Base-by-base conservation (phyloP, 2,888 invertebrate species). In the Coronaproctus castanopsis region DNA sequence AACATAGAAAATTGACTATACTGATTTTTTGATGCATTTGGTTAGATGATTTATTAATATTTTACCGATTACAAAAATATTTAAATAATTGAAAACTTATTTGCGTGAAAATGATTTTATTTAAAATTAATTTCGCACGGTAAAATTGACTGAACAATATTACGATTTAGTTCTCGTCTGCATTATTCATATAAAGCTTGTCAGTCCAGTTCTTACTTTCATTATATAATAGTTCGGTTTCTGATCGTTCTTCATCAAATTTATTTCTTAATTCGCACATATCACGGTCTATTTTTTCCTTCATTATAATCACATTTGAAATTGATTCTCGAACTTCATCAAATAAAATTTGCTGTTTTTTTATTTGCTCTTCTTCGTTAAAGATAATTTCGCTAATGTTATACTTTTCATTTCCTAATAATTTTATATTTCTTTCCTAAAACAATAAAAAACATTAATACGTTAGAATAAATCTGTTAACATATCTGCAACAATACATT, bases 381-480 rank as follows among this genome's bases (percentile, higher is more conserved):
- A 57, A 54, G 48, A 62, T 57, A 58, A 57, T 52, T 55, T 58
- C 59, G 20, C 52, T 48, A 2, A 61, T 20, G 21, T 22, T 24
- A 36, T 52, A 48, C 20, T 49, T 60, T 54, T 62, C 52, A 19
- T 56, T 51, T 62, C 57, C 52, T 52, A 58, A 57, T 18, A 19
- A 36, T 36, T 23, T 58, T 20, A 62, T 57, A 21, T 23, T 51
- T 21, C 49, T 36, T 48, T 63, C 57, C 63, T 63, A 52, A 36
- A 54, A 60, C 21, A 48, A 20, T 23, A 54, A 1, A 23, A 24
- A 54, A 22, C n/a, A 8, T n/a, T 3, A 21, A 10, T 10, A 55
- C 8, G 5, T 2, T 49, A 24, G 5, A 3, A 21, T 24, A 2
- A 21, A 8, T 2, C 21, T 23, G 3, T 2, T 23, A 52, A 5